Evolutionary conservation across 2,888 invertebrate species (phyloP).

Genomic region (Tromatobia lineatoria): DNA sequence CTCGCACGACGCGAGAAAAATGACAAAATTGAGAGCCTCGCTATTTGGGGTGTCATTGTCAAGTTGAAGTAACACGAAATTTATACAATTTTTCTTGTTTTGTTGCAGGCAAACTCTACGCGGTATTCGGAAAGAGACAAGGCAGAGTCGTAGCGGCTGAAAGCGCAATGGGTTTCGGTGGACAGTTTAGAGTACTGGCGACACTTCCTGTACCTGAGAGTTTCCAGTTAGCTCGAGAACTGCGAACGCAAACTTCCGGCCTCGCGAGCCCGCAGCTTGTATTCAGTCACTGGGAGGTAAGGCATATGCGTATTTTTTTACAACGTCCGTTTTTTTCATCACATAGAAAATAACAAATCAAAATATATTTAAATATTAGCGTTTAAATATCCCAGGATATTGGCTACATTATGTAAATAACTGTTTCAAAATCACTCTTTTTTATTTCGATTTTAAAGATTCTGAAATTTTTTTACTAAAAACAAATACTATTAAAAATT

Average conservation of each 20-base stretch:
- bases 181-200: constrained; percentile 94
- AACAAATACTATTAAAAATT: no score
- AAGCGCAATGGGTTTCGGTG: constrained; percentile 95
- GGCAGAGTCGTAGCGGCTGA: constrained; percentile 96
- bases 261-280: constrained; percentile 97
- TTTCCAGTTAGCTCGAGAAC: constrained; percentile 97
- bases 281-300: constrained; percentile 99
- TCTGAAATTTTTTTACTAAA: no score
- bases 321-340: neutral
- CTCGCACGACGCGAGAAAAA: neutral
- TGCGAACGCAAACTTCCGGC: constrained; percentile 98
- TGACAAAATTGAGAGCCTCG: neutral
- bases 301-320: constrained; percentile 67
- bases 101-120: constrained; percentile 94
- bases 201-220: constrained; percentile 98
- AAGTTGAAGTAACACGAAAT: constrained; percentile 6
- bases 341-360: neutral
- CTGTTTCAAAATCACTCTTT: no score
- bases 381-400: no score
- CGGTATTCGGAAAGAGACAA: constrained; percentile 94
- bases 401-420: no score
- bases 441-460: no score
- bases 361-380: neutral
- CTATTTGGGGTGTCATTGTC: neutral
- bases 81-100: constrained; percentile 51